Evolutionary conservation across 53 echinoderm and acorn worm genomes (phyloP), one percentile per base, ranked within the genome.

Genomic region (Crossaster papposus): DNA sequence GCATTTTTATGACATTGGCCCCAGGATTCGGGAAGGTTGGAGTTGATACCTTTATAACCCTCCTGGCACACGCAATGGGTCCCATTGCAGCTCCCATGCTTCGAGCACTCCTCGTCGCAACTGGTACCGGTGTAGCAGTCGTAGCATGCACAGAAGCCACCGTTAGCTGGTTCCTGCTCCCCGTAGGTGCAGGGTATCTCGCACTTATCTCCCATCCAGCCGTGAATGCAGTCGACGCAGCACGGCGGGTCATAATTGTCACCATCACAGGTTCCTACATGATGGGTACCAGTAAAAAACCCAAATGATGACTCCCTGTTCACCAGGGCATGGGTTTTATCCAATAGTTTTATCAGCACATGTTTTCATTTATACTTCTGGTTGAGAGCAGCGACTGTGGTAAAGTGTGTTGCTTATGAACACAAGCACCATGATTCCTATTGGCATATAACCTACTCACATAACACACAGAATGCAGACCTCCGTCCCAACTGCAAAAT

Each of bases 181-280:
- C 96, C 96, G 37, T 93, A 63, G 44, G 89, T 90, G 72, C 96
- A 96, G 11, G 94, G 93, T 35, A 93, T 80, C 70, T 88, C 89
- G 58, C 96, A 96, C 9, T 71, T 55, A 31, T 92, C 93, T 51
- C 96, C 96, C 76, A 96, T 93, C 94, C 94, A 96, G 6, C 93
- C 94, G 14, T 83, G 78, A 50, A 54, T 76, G 79, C 96, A 96
- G 22, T 94, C 70, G 17, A 90, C 88, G 44, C 96, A 96, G 36
- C 68, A 79, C 1, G 95, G 95, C 58, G 91, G 89, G 35, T 82
- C 86, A 36, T 76, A 91, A 29, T 83, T 91, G 36, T 78, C 79
- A n/a, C 95, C 95, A 87, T 93, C 89, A 78, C 95, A 95, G 50
- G 85, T 75, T 81, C 95, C 95, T 94, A 44, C 12, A 6, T 7